Percentiles rank a stretch among this genome's conserved stretches.
Evolutionary conservation across 2,888 invertebrate species (phyloP).

Genomic region (Tipula confusa): DNA sequence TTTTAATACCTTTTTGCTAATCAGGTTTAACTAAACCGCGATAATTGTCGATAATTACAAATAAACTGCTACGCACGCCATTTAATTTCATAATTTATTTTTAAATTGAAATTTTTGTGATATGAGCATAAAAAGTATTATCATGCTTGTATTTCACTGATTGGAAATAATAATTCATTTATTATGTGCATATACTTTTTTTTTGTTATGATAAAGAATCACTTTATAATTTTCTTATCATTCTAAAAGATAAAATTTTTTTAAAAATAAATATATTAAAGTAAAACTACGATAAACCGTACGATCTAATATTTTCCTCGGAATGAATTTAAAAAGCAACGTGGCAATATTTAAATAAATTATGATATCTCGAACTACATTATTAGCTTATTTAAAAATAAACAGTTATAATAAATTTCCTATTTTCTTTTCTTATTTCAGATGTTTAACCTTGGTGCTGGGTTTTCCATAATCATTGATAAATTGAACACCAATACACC

Average conservation of each 20-base stretch:
- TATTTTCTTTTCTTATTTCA: background rate
- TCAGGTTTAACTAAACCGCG: too few species aligned
- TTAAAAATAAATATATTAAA: background rate
- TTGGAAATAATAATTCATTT: background rate
- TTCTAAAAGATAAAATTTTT: background rate
- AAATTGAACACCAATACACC: background rate
- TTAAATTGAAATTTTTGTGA: too few species aligned
- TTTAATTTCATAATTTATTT: too few species aligned
- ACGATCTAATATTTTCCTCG: background rate
- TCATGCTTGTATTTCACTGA: background rate
- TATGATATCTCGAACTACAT: too few species aligned
- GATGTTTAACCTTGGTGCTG: background rate
- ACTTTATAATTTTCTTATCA: background rate
- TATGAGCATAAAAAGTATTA: too few species aligned
- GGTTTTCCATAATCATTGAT: background rate
- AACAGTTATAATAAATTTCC: background rate
- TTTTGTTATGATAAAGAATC: background rate
- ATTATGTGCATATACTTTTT: background rate
- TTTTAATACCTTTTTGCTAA: too few species aligned
- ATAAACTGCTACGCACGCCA: too few species aligned
- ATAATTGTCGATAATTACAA: too few species aligned
- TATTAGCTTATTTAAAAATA: background rate
- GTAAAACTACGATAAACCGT: background rate
- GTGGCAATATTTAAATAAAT: too few species aligned
- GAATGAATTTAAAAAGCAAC: too few species aligned